phyloP scores from a whole-genome alignment of 2,888 invertebrate species.

The Petrolisthes manimaculis region DNA sequence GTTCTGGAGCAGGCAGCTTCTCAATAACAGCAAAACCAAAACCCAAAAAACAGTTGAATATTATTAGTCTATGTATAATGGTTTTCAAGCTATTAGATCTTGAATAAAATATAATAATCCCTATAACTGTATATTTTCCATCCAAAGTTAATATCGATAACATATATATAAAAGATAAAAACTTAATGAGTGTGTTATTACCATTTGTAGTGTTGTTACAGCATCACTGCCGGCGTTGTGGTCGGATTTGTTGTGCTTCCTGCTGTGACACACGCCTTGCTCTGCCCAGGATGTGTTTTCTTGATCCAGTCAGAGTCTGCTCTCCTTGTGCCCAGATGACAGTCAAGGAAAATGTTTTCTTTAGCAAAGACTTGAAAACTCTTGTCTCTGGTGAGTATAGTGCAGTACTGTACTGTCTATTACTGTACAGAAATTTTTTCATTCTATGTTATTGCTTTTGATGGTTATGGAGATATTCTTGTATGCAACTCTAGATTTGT shows the following conservation, averaged over 20 bases:
- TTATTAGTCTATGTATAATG: too few species aligned
- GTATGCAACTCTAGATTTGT: too few species aligned
- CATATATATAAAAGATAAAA: constrained; percentile 3
- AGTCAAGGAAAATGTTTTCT: constrained; percentile 72
- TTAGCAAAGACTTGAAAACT: constrained; percentile 71
- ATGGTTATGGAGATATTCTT: too few species aligned
- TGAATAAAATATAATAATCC: too few species aligned
- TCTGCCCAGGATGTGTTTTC: constrained; percentile 73
- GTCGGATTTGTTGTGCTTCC: constrained; percentile 71
- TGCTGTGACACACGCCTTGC: constrained; percentile 71
- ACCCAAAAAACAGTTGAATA: too few species aligned
- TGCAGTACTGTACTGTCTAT: not conserved
- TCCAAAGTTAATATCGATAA: not conserved
- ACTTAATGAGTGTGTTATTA: not conserved
- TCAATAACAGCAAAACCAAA: too few species aligned
- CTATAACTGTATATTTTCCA: too few species aligned
- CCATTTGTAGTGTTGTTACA: constrained; percentile 67
- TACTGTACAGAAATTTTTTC: not conserved
- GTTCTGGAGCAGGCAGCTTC: too few species aligned
- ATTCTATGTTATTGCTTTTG: not conserved
- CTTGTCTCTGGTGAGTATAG: constrained; percentile 69
- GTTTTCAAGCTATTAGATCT: too few species aligned
- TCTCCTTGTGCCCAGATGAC: constrained; percentile 70
- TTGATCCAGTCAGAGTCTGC: constrained; percentile 73
- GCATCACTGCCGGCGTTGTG: constrained; percentile 74